A percentile compares a stretch with the other conserved stretches of the same genome.
Conservation (phyloP, 2,888 invertebrate genomes). For the Erpobdella octoculata region DNA sequence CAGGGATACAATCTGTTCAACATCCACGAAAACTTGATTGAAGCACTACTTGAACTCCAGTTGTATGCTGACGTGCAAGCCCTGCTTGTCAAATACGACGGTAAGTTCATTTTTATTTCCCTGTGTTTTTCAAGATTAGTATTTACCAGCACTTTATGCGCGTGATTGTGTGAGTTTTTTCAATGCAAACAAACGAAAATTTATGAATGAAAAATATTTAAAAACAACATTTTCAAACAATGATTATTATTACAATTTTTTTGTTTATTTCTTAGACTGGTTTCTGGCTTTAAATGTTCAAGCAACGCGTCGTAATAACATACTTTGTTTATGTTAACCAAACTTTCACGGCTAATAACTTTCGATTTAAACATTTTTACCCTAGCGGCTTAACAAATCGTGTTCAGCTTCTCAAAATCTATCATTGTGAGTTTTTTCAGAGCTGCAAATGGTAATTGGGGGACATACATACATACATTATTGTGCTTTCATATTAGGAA, state of each 20-base stretch:
- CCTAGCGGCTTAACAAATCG: too few relatives aligned
- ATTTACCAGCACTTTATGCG: background rate
- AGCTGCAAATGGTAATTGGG: too few relatives aligned
- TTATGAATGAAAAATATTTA: background rate
- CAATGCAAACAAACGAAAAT: background rate
- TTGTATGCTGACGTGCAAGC: slow-evolving; percentile 93
- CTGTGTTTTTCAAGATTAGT: background rate
- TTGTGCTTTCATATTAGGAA: too few relatives aligned
- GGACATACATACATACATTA: too few relatives aligned
- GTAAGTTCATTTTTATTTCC: slow-evolving; percentile 42
- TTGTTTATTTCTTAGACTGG: background rate
- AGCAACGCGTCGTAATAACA: too few relatives aligned
- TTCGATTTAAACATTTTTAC: too few relatives aligned
- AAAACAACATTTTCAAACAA: background rate
- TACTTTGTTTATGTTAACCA: too few relatives aligned
- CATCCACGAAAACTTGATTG: slow-evolving; percentile 91
- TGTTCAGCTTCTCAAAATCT: too few relatives aligned
- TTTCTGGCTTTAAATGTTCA: background rate
- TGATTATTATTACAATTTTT: background rate
- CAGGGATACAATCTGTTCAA: slow-evolving; percentile 86
- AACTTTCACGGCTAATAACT: too few relatives aligned
- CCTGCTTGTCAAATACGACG: slow-evolving; percentile 79
- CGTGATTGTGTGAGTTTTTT: background rate
- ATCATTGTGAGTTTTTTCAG: too few relatives aligned
- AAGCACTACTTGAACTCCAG: slow-evolving; percentile 86